A percentile compares a stretch with the other conserved stretches of the same genome.
These are phyloP conservation scores for Pseudococcus viburni DNA, from an alignment of 2,888 invertebrate genomes.

Conservation along the genomic window DNA sequence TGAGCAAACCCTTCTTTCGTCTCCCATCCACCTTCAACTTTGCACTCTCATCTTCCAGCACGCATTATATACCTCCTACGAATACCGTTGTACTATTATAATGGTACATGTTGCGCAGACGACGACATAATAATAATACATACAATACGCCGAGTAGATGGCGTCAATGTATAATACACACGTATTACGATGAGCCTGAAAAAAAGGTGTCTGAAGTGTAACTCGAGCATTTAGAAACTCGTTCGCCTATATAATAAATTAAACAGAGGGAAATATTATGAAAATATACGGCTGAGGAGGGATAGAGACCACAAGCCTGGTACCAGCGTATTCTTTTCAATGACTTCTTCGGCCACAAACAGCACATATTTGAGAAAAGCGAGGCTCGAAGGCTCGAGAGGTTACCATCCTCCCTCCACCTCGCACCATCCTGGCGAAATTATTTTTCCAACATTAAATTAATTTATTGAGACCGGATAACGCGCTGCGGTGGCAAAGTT, in stretches of 20 bases:
- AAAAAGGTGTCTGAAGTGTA: background rate
- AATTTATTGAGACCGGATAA: slow-evolving; percentile 47
- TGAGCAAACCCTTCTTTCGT: slow-evolving; percentile 8
- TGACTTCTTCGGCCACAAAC: background rate
- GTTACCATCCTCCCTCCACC: background rate
- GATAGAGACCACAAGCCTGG: background rate
- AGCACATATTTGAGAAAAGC: background rate
- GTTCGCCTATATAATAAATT: background rate
- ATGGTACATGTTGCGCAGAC: background rate
- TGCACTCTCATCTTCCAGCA: background rate
- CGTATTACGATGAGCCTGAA: background rate
- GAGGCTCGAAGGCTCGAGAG: background rate
- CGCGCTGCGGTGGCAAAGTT: background rate
- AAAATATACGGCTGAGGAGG: slow-evolving; percentile 1
- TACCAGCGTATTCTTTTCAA: background rate
- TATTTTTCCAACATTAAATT: slow-evolving; percentile 44
- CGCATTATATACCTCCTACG: background rate
- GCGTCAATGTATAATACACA: background rate
- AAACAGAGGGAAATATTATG: background rate
- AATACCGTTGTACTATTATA: background rate
- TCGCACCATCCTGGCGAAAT: background rate
- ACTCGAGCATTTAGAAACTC: background rate
- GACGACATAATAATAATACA: background rate
- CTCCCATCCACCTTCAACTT: background rate
- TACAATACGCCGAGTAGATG: background rate